phyloP scores from a whole-genome alignment of 1,140 invertebrate genomes.

The Saccostrea echinata region DNA sequence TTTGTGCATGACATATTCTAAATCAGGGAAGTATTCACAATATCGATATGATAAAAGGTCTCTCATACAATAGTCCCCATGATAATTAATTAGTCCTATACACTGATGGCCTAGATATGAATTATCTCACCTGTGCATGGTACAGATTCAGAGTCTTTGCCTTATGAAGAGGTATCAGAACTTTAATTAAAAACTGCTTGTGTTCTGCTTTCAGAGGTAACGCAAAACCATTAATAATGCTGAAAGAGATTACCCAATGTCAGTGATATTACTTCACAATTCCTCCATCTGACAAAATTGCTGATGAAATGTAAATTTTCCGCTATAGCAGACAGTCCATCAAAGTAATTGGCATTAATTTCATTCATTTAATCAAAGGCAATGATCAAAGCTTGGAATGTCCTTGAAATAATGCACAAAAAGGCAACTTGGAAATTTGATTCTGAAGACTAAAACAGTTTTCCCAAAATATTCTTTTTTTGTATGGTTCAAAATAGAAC shows the following conservation, averaged over 20 bases:
- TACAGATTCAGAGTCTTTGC: slow-evolving; percentile 75
- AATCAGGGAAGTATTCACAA: too few relatives aligned
- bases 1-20: neutral
- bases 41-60: neutral
- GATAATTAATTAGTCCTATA: neutral
- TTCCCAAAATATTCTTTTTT: too few relatives aligned
- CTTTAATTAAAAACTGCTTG: slow-evolving; percentile 78
- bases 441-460: too few relatives aligned
- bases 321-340: too few relatives aligned
- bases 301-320: too few relatives aligned
- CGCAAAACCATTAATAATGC: slow-evolving; percentile 83
- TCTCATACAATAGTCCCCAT: neutral
- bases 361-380: neutral
- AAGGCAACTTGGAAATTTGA: too few relatives aligned
- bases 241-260: slow-evolving; percentile 62
- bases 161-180: slow-evolving; percentile 79
- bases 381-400: neutral
- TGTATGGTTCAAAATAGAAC: slow-evolving; percentile 49
- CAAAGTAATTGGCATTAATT: too few relatives aligned
- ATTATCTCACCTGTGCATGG: slow-evolving; percentile 72
- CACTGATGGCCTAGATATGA: neutral
- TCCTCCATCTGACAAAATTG: too few relatives aligned
- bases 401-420: neutral
- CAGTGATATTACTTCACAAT: too few relatives aligned
- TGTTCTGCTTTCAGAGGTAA: slow-evolving; percentile 80